Percentiles rank a stretch among this genome's conserved stretches.
Conservation (phyloP, 2,113 vertebrate genomes). For the Paedocypris sp. region DNA sequence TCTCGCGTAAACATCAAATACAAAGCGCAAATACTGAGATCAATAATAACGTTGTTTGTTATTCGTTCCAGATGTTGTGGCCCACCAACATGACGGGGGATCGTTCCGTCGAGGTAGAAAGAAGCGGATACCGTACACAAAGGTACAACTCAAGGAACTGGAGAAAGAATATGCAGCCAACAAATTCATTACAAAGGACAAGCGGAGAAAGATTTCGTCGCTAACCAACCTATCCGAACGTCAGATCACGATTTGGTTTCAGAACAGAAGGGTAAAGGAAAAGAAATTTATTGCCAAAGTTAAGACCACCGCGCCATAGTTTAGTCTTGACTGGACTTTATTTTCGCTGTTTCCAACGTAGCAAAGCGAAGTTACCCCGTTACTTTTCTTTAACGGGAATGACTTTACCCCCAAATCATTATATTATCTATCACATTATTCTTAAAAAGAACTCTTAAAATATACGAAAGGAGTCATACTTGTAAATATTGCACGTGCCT, state of each 20-base stretch:
- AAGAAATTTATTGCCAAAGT: constrained; percentile 89
- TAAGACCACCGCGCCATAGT: constrained; percentile 66
- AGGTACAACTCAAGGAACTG: constrained; percentile 83
- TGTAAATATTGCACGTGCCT: constrained; percentile 52
- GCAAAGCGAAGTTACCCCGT: not conserved
- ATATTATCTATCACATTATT: too few relatives aligned
- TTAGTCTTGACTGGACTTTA: not conserved
- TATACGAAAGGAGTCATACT: constrained; percentile 28
- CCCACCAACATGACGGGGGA: constrained; percentile 75
- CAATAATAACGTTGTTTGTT: constrained; percentile 24
- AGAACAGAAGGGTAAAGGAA: constrained; percentile 88
- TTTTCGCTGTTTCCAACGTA: constrained; percentile 23
- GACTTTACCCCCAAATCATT: too few relatives aligned
- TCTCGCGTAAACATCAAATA: too few relatives aligned
- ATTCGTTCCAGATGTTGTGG: constrained; percentile 68
- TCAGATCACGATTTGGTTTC: constrained; percentile 97
- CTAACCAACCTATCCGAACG: constrained; percentile 81
- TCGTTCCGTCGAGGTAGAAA: constrained; percentile 81
- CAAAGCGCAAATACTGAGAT: constrained; percentile 9
- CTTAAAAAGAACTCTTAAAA: constrained; percentile 3
- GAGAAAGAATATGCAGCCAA: constrained; percentile 85
- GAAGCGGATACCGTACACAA: constrained; percentile 89
- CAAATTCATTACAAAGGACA: constrained; percentile 96
- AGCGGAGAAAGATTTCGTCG: constrained; percentile 83
- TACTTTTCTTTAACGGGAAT: constrained; percentile 19